These are phyloP conservation scores for Lepus townsendii DNA, from an alignment of 2,797 vertebrate species.

Conservation along the genomic window DNA sequence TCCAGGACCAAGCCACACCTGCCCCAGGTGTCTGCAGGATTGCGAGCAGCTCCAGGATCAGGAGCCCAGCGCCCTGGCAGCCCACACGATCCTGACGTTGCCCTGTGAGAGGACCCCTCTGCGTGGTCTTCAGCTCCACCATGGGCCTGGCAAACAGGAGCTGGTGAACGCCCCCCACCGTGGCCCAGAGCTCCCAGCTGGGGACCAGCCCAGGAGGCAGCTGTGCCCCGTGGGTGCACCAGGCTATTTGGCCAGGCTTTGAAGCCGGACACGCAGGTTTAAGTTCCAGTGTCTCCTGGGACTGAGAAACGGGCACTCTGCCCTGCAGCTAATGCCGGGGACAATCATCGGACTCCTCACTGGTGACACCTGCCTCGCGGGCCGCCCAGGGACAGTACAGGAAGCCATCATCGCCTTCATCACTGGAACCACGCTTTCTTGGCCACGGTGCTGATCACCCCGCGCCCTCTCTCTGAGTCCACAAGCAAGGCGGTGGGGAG, in stretches of 20 bases:
- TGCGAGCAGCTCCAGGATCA: neutral
- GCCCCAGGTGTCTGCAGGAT: too few relatives aligned
- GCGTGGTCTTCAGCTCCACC: fast-evolving
- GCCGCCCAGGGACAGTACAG: fast-evolving
- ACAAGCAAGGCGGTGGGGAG: neutral
- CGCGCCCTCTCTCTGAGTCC: neutral
- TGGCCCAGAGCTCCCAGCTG: neutral
- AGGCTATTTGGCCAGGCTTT: neutral
- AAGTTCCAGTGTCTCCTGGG: neutral
- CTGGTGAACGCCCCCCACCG: neutral
- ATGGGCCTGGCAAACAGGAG: neutral
- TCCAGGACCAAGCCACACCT: fast-evolving
- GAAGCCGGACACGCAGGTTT: neutral
- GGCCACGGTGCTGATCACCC: neutral
- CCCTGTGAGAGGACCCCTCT: neutral
- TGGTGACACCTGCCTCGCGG: neutral
- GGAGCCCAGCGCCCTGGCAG: neutral
- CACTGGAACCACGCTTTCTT: neutral
- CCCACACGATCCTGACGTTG: neutral
- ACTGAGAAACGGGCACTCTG: fast-evolving
- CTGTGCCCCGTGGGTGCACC: neutral
- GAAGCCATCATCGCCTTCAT: neutral
- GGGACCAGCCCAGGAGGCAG: fast-evolving
- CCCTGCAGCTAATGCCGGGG: neutral
- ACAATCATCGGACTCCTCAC: neutral